These are phyloP conservation scores for Choristoneura fumiferana DNA, from an alignment of 1,140 invertebrate genomes.

Conservation along the genomic window DNA sequence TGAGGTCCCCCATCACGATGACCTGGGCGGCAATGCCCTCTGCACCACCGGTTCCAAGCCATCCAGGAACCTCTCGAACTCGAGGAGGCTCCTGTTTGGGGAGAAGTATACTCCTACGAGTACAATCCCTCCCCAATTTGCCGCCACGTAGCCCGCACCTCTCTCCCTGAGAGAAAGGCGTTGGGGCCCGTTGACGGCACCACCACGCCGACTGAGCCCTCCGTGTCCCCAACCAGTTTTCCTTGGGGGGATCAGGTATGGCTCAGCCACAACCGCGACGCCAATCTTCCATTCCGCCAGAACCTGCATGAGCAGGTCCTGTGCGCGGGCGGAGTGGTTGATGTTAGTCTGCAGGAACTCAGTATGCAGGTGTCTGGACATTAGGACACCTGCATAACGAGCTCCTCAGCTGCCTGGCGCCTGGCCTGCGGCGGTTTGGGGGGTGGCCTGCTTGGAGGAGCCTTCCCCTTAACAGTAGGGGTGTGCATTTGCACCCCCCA, in stretches of 20 bases:
- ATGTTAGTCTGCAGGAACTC: constrained; percentile 17
- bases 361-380: too few relatives aligned
- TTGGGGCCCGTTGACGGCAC: not conserved
- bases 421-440: not conserved
- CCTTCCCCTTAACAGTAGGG: not conserved
- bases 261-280: too few relatives aligned
- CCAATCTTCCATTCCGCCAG: constrained; percentile 80
- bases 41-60: constrained; percentile 7
- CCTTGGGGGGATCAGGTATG: not conserved
- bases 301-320: too few relatives aligned
- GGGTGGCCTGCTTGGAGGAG: not conserved
- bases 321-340: too few relatives aligned
- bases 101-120: constrained; percentile 27
- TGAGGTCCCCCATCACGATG: constrained; percentile 9
- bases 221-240: not conserved
- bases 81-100: constrained; percentile 18
- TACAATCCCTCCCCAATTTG: not conserved
- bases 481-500: not conserved
- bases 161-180: not conserved
- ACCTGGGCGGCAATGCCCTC: not conserved
- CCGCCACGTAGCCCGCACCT: not conserved
- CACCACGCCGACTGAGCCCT: constrained; percentile 6
- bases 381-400: too few relatives aligned
- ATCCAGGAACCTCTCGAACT: constrained; percentile 26
- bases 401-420: not conserved